Evolutionary conservation across 2,888 invertebrate species (phyloP).

Genomic region (Heliothis peltigera): DNA sequence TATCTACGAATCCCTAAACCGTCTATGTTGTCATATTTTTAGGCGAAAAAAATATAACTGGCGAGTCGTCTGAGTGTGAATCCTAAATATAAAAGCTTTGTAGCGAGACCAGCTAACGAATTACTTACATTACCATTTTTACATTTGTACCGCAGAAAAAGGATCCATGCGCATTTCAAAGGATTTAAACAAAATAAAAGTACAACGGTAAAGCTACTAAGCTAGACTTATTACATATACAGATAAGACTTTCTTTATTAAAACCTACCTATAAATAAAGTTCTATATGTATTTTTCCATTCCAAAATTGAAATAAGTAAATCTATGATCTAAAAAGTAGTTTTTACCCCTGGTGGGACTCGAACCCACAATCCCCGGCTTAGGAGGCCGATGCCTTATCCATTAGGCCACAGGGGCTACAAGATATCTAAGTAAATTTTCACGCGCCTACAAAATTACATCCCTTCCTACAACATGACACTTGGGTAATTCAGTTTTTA

Average conservation of each 20-base stretch:
- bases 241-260: too few relatives aligned
- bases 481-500: too few relatives aligned
- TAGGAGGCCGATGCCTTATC: conserved; percentile 94
- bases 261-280: too few relatives aligned
- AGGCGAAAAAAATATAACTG: neutral
- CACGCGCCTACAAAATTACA: conserved; percentile 3
- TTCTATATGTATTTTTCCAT: neutral
- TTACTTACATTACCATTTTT: conserved; percentile 1
- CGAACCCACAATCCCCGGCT: conserved; percentile 94
- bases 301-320: neutral
- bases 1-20: too few relatives aligned
- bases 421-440: conserved; percentile 89
- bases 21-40: too few relatives aligned
- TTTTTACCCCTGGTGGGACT: conserved; percentile 92
- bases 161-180: neutral
- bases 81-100: conserved; percentile 1
- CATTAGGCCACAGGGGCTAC: conserved; percentile 94
- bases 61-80: neutral
- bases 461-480: too few relatives aligned
- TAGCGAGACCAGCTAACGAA: conserved; percentile 1
- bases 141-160: neutral
- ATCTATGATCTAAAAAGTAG: neutral
- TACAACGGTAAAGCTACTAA: neutral
- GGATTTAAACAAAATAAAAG: neutral
- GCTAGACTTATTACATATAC: too few relatives aligned